Evolutionary conservation across 2,113 vertebrate genomes (phyloP), one percentile per base, ranked within the genome.

Genomic region (Hyla sarda): DNA sequence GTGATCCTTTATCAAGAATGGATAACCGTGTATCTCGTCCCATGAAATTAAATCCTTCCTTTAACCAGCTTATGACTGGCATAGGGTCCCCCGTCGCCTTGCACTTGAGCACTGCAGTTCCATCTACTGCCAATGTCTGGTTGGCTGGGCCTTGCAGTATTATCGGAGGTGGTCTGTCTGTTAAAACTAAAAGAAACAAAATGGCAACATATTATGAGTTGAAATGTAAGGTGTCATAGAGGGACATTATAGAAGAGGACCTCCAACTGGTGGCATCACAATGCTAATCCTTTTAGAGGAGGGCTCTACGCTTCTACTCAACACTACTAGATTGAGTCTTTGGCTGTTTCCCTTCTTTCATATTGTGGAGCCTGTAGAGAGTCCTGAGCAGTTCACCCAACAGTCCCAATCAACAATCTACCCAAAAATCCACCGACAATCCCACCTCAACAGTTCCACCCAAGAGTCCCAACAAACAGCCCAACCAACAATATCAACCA

Each of bases 141-240:
- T 99, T 99, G 89, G 97, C 90, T 0, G 98, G 98, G 5, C 98
- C 98, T 93, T 99, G 98, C 0, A 98, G 95, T 88, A 99, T 99
- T 91, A 99, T 98, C 88, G 98, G 98, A 1, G 98, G 98, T 37
- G 98, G 98, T 89, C 97, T 96, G 90, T 99, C 98, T 90, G 97
- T 98, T 89, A 99, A 91, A 88, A 98, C 98, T 99, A 25, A 91
- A 74, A 28, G 17, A 84, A 11, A 47, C n/a, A 28, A 21, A 72
- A 41, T 32, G 28, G 17, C 62, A 14, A 8, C 41, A 47, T 47
- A 41, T 73, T 0, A 48, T 47, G 23, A n/a, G n/a, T n/a, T n/a
- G n/a, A n/a, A n/a, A 69, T 69, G 4, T 23, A 69, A 6, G 12
- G 13, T 50, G 6, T 50, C 11, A 50, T 50, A 50, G n/a, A 50